Conservation (phyloP, 2,797 vertebrate species). For the Dicrostonyx torquatus region DNA sequence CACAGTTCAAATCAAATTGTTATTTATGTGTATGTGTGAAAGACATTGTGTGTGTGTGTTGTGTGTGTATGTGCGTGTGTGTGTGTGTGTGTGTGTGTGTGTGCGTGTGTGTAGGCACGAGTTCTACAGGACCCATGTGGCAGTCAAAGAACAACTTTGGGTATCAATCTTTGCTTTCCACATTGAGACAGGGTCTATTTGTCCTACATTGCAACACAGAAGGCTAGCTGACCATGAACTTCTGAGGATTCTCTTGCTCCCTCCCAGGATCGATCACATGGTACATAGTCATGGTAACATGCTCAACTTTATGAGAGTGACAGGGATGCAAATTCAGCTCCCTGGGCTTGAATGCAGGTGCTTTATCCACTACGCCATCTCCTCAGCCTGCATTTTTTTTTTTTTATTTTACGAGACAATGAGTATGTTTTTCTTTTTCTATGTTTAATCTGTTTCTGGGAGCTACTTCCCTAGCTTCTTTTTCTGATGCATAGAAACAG, state of each 20-base stretch:
- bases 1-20: not conserved
- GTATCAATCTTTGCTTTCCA: not conserved
- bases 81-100: not conserved
- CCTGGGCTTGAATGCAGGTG: not conserved
- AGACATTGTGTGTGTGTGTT: not conserved
- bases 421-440: not conserved
- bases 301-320: not conserved
- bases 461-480: not conserved
- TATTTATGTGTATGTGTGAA: not conserved
- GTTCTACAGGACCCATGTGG: not conserved
- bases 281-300: not conserved
- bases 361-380: not conserved
- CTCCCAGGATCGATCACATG: not conserved
- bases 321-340: not conserved
- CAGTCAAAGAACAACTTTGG: not conserved
- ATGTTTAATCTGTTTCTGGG: not conserved
- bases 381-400: not conserved
- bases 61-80: not conserved
- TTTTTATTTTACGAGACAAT: not conserved
- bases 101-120: not conserved
- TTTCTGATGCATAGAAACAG: not conserved
- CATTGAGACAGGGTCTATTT: not conserved
- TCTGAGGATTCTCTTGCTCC: not conserved
- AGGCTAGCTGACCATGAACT: not conserved
- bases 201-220: not conserved